phyloP scores from a whole-genome alignment of 2,888 invertebrate species.

The Physocephala rufipes region DNA sequence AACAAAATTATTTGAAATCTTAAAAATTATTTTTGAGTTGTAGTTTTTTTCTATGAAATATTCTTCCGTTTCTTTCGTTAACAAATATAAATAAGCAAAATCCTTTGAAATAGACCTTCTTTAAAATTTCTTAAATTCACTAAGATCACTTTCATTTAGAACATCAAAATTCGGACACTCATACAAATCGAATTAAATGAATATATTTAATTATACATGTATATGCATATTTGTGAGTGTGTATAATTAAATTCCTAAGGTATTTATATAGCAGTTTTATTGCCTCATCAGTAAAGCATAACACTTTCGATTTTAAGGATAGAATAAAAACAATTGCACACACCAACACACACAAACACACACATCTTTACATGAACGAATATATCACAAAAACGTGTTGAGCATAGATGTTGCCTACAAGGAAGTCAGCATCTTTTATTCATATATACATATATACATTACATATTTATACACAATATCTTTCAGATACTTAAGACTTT shows the following conservation, averaged over 20 bases:
- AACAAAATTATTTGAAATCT: no score
- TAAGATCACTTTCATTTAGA: constrained; percentile 12
- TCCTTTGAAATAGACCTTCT: no score
- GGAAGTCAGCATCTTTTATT: not conserved
- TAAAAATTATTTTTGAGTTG: no score
- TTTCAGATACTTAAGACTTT: not conserved
- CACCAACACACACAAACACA: not conserved
- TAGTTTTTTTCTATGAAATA: no score
- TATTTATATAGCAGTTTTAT: constrained; percentile 5
- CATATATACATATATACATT: not conserved
- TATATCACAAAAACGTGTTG: not conserved
- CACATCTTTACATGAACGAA: not conserved
- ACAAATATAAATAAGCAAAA: not conserved
- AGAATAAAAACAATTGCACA: not conserved
- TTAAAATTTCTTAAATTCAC: not conserved
- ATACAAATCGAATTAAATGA: constrained; percentile 5
- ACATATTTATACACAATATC: not conserved
- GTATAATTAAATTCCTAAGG: not conserved
- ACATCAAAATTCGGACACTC: not conserved
- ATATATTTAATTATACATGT: no score
- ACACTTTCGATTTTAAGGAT: constrained; percentile 26
- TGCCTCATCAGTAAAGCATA: constrained; percentile 4
- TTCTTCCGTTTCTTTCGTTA: not conserved
- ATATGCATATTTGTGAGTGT: not conserved
- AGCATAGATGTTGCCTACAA: not conserved